Evolutionary conservation across 2,797 vertebrate genomes (phyloP).

Genomic region (Enteromius treurensis): DNA sequence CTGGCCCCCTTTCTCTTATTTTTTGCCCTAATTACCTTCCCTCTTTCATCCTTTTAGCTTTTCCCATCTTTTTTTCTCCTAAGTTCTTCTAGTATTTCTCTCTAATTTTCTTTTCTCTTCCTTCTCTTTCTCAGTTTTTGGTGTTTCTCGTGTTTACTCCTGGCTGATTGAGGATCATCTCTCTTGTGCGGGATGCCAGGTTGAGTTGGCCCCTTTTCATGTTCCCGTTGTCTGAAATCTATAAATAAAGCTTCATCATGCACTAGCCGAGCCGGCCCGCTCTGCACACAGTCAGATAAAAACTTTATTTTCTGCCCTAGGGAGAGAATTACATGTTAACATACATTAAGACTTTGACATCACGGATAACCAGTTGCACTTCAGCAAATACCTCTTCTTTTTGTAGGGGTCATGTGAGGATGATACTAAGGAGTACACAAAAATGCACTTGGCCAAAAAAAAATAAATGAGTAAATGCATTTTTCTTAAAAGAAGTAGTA

Average conservation of each 20-base stretch:
- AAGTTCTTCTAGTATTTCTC: conserved; percentile 25
- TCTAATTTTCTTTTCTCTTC: conserved; percentile 17
- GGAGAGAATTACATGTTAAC: conserved; percentile 43
- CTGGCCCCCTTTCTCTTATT: conserved; percentile 2
- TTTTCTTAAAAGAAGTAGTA: too few species aligned
- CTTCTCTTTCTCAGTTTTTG: conserved; percentile 23
- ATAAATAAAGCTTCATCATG: conserved; percentile 79
- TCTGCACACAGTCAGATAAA: conserved; percentile 73
- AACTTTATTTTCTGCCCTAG: conserved; percentile 74
- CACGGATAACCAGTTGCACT: conserved; percentile 3
- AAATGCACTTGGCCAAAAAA: background rate
- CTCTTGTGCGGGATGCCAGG: conserved; percentile 78
- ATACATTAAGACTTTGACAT: background rate
- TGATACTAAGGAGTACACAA: background rate
- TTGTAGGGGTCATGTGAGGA: background rate
- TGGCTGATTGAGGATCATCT: conserved; percentile 76
- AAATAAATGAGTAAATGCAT: background rate
- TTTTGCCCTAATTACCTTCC: conserved; percentile 18
- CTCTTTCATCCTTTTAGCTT: conserved; percentile 30
- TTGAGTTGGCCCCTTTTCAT: conserved; percentile 82
- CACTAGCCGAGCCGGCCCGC: conserved; percentile 70
- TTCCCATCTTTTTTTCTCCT: background rate
- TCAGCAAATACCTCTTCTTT: background rate
- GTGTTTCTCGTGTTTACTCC: conserved; percentile 69
- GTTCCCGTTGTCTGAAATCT: conserved; percentile 81